A percentile compares a stretch with the other conserved stretches of the same genome.
phyloP scores from a whole-genome alignment of 1,140 invertebrate species.

The Scaptomyza graminum region DNA sequence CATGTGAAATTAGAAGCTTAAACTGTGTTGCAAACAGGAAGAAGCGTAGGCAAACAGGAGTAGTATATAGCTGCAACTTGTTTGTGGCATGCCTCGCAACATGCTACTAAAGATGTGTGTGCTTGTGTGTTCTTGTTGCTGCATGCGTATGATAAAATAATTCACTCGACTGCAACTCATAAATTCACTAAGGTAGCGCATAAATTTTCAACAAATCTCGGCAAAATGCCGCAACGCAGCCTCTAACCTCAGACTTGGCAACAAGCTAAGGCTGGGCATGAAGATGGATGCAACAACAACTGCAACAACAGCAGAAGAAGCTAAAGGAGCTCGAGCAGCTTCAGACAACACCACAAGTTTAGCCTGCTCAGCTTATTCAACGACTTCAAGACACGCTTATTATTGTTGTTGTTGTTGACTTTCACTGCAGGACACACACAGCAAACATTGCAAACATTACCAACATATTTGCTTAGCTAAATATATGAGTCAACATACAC shows the following conservation, averaged over 20 bases:
- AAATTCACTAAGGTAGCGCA: conserved; percentile 82
- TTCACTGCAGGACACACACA: conserved; percentile 26
- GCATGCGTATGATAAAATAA: conserved; percentile 83
- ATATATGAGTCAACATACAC: conserved; percentile 35
- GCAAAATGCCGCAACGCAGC: conserved; percentile 80
- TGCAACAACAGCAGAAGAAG: neutral
- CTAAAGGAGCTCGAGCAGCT: conserved; percentile 8
- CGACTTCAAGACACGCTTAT: conserved; percentile 20
- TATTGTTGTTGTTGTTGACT: conserved; percentile 27
- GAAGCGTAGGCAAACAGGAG: neutral
- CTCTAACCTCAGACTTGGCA: conserved; percentile 62
- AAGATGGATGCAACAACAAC: neutral
- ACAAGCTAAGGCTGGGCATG: neutral
- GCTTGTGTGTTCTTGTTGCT: conserved; percentile 59
- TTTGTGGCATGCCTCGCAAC: conserved; percentile 65
- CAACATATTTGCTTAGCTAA: conserved; percentile 57
- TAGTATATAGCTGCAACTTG: conserved; percentile 55
- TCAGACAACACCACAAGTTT: conserved; percentile 33
- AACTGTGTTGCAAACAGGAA: conserved; percentile 35
- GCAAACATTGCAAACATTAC: conserved; percentile 37
- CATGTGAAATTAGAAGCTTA: conserved; percentile 82
- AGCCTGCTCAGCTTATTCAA: conserved; percentile 34
- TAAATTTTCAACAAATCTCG: conserved; percentile 81
- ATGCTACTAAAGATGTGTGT: neutral
- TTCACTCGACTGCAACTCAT: conserved; percentile 82